Evolutionary conservation across 2,888 invertebrate genomes (phyloP).

Genomic region (Lasioglossum marginatum): DNA sequence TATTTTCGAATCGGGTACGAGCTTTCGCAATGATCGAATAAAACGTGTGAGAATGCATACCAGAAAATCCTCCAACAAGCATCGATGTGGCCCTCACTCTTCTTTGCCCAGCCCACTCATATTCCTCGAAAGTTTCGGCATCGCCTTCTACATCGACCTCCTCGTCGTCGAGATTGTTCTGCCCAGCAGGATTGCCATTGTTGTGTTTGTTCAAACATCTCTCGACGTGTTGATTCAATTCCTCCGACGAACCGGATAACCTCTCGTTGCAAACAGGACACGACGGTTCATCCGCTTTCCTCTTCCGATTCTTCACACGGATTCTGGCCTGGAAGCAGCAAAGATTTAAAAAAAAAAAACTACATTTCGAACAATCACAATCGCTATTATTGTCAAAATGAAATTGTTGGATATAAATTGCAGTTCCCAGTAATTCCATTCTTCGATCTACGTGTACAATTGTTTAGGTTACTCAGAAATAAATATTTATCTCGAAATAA

Average conservation of each 20-base stretch:
- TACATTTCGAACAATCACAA: not conserved
- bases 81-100: constrained; percentile 91
- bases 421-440: not conserved
- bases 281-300: constrained; percentile 88
- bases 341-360: not conserved
- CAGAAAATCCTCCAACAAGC: constrained; percentile 88
- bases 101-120: constrained; percentile 96
- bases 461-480: too few species aligned
- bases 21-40: not conserved
- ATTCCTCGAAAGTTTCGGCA: constrained; percentile 90
- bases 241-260: constrained; percentile 87
- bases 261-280: constrained; percentile 94
- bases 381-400: not conserved
- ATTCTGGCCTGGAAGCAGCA: constrained; percentile 80
- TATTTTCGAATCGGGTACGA: not conserved
- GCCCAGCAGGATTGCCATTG: constrained; percentile 90
- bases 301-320: constrained; percentile 88
- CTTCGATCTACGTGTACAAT: not conserved
- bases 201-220: constrained; percentile 87
- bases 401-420: not conserved
- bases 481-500: too few species aligned
- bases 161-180: constrained; percentile 88
- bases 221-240: constrained; percentile 91
- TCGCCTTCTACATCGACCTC: constrained; percentile 93
- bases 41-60: constrained; percentile 73